phyloP scores from a whole-genome alignment of 2,888 invertebrate genomes.

The Zelleria hepariella region DNA sequence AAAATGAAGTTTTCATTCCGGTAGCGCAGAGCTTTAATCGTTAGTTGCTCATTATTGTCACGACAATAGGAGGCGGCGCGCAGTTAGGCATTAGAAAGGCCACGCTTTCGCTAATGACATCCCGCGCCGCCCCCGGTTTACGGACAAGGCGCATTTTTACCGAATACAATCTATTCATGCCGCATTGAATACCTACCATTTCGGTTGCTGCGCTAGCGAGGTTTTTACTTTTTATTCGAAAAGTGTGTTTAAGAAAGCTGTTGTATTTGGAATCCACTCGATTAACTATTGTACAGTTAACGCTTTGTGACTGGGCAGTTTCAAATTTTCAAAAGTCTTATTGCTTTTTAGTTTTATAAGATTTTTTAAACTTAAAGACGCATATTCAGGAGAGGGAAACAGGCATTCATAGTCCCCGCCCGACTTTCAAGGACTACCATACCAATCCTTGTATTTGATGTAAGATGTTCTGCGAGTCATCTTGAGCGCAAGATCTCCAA shows the following conservation, averaged over 20 bases:
- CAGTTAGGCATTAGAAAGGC: conserved; percentile 69
- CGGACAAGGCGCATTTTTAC: conserved; percentile 43
- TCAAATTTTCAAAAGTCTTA: background rate
- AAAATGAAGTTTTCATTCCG: conserved; percentile 21
- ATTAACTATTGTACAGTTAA: background rate
- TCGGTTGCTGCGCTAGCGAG: background rate
- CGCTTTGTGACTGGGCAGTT: background rate
- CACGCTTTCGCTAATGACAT: conserved; percentile 63
- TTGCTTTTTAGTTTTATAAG: too few relatives aligned
- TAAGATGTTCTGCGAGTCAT: too few relatives aligned
- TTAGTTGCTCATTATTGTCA: conserved; percentile 62
- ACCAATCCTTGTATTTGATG: too few relatives aligned
- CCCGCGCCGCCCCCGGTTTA: conserved; percentile 37
- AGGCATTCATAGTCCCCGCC: too few relatives aligned
- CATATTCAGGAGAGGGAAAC: background rate
- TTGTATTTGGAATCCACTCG: background rate
- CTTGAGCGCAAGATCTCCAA: too few relatives aligned
- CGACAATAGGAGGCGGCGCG: conserved; percentile 59
- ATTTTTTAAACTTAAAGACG: background rate
- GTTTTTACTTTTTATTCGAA: background rate
- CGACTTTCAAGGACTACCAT: too few relatives aligned
- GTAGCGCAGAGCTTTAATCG: conserved; percentile 42
- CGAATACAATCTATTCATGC: conserved; percentile 27
- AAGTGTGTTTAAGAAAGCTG: background rate
- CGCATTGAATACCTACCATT: background rate